A percentile compares a stretch with the other conserved stretches of the same genome.
Evolutionary conservation across 2,888 invertebrate genomes (phyloP).

Genomic region (Caenorhabditis auriculariae): DNA sequence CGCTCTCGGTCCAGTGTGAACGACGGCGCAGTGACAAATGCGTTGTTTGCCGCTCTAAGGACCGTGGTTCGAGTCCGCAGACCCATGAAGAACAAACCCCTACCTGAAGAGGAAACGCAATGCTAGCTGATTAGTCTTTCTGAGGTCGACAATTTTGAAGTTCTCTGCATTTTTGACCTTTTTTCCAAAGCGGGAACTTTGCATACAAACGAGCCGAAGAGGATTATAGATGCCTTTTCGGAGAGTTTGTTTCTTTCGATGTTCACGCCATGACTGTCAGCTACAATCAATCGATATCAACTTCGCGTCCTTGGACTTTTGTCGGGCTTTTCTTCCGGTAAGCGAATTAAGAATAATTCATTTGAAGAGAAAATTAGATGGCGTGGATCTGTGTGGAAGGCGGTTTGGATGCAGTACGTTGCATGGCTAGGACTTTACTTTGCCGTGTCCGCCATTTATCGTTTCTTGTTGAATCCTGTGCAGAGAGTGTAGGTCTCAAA

Average conservation of each 20-base stretch:
- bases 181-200: too few relatives aligned
- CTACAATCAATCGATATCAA: conserved; percentile 47
- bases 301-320: conserved; percentile 48
- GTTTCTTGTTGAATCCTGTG: conserved; percentile 28
- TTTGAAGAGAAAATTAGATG: conserved; percentile 24
- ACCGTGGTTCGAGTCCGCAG: too few relatives aligned
- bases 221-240: too few relatives aligned
- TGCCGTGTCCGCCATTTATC: conserved; percentile 39
- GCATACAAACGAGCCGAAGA: too few relatives aligned
- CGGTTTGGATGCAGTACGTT: conserved; percentile 50
- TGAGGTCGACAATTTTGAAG: too few relatives aligned
- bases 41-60: too few relatives aligned
- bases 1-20: too few relatives aligned
- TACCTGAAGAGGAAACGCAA: too few relatives aligned
- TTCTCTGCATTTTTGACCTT: too few relatives aligned
- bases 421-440: conserved; percentile 47
- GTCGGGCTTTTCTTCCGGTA: conserved; percentile 39
- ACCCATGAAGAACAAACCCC: too few relatives aligned
- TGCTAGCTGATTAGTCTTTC: too few relatives aligned
- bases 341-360: background rate
- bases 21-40: too few relatives aligned
- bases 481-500: conserved; percentile 15
- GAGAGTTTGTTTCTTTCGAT: background rate
- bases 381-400: conserved; percentile 56
- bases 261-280: conserved; percentile 37